Percentiles rank a stretch among this genome's conserved stretches.
Conservation (phyloP, 2,888 invertebrate genomes). For the Noctua janthe region DNA sequence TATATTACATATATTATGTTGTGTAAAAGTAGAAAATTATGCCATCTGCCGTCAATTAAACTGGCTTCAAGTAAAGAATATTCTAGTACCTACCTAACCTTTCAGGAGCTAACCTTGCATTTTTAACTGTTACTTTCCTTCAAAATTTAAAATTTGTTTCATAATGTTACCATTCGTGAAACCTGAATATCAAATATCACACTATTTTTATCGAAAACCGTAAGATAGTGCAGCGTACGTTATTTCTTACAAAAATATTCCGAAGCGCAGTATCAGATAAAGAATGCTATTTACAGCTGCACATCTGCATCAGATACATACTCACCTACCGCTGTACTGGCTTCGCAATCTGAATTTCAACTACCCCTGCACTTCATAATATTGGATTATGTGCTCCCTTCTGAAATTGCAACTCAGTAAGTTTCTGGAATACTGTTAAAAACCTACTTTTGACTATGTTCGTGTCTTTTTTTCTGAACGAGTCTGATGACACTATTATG, state of each 20-base stretch:
- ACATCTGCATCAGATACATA: slow-evolving; percentile 33
- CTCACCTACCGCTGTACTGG: slow-evolving; percentile 16
- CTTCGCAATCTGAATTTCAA: slow-evolving; percentile 54
- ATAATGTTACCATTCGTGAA: background rate
- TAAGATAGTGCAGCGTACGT: background rate
- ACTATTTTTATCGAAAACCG: background rate
- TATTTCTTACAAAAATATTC: background rate
- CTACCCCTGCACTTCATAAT: slow-evolving; percentile 34
- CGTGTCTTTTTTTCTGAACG: background rate
- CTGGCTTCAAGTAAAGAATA: no score
- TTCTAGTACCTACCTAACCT: no score
- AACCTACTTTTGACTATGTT: slow-evolving; percentile 4
- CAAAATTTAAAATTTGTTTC: no score
- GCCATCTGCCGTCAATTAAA: background rate
- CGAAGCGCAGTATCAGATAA: slow-evolving; percentile 12
- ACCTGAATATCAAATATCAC: no score
- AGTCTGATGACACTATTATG: background rate
- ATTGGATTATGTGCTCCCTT: slow-evolving; percentile 29
- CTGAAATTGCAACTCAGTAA: slow-evolving; percentile 27
- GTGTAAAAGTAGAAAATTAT: background rate
- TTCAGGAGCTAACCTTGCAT: no score
- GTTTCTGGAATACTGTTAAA: slow-evolving; percentile 15
- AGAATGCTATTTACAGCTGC: slow-evolving; percentile 26
- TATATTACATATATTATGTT: no score
- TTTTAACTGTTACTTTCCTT: no score